These are phyloP conservation scores for Bombus waltoni DNA, from an alignment of 1,140 invertebrate genomes.

Conservation along the genomic window DNA sequence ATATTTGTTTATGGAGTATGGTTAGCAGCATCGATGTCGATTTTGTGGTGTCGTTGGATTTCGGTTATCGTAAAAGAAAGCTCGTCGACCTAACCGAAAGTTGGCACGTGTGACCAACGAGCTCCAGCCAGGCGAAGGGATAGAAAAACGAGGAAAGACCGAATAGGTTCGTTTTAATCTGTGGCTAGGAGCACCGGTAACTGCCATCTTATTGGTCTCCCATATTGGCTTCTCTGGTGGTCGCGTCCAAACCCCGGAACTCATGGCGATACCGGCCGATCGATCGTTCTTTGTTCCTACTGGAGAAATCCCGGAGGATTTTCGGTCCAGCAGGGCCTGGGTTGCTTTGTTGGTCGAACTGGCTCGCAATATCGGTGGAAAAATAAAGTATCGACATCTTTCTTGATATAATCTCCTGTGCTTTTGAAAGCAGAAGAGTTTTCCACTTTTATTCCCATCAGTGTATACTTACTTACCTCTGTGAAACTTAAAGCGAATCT, in stretches of 20 bases:
- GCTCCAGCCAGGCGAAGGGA: neutral
- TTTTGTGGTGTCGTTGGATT: neutral
- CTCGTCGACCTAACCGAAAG: neutral
- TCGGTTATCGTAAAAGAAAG: neutral
- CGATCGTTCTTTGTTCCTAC: conserved; percentile 60
- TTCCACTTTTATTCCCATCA: conserved; percentile 66
- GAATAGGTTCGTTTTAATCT: conserved; percentile 61
- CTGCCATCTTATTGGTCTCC: conserved; percentile 61
- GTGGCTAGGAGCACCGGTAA: conserved; percentile 48
- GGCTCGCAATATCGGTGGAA: conserved; percentile 60
- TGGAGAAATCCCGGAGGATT: conserved; percentile 40
- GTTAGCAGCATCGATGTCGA: neutral
- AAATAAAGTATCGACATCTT: conserved; percentile 66
- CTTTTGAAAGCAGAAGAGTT: conserved; percentile 58
- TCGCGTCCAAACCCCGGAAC: conserved; percentile 35
- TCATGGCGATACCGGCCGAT: conserved; percentile 33
- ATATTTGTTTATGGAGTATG: neutral
- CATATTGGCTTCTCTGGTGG: conserved; percentile 51
- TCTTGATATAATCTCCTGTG: conserved; percentile 62
- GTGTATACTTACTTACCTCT: conserved; percentile 53
- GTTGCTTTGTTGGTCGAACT: conserved; percentile 54
- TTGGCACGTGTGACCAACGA: conserved; percentile 10
- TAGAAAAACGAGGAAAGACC: conserved; percentile 11
- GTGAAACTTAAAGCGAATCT: conserved; percentile 43
- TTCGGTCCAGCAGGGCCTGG: conserved; percentile 32